Evolutionary conservation across 2,113 vertebrate genomes (phyloP).

Genomic region (Ondatra zibethicus): DNA sequence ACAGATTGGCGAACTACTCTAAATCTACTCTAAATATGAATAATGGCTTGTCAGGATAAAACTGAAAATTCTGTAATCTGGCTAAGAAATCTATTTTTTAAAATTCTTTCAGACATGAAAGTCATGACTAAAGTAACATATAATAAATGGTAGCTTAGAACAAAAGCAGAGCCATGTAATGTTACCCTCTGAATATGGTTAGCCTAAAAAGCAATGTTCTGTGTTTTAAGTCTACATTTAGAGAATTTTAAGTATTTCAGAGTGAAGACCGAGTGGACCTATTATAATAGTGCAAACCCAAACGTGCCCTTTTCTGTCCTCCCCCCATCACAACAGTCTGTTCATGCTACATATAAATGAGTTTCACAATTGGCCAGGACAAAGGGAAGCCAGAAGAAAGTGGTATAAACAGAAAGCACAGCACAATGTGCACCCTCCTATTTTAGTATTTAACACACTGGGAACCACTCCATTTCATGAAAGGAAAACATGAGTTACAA

Average conservation of each 20-base stretch:
- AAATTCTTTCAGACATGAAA: constrained; percentile 62
- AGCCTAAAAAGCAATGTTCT: constrained; percentile 52
- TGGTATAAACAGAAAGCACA: constrained; percentile 35
- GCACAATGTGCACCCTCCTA: constrained; percentile 1
- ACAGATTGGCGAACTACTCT: not conserved
- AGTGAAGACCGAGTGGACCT: constrained; percentile 28
- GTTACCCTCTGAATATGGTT: constrained; percentile 59
- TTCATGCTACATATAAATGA: constrained; percentile 38
- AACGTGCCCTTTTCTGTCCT: not conserved
- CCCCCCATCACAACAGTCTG: not conserved
- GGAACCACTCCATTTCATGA: constrained; percentile 18
- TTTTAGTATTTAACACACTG: constrained; percentile 43
- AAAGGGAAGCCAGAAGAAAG: constrained; percentile 51
- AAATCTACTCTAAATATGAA: constrained; percentile 37
- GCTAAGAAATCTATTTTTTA: constrained; percentile 73
- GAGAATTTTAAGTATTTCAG: not conserved
- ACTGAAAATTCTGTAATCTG: constrained; percentile 57
- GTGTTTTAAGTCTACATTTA: constrained; percentile 39
- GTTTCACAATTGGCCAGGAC: constrained; percentile 8
- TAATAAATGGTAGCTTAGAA: constrained; percentile 48
- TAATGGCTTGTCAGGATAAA: constrained; percentile 48
- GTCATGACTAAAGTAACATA: constrained; percentile 34
- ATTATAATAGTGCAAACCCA: constrained; percentile 37
- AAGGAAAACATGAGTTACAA: constrained; percentile 57
- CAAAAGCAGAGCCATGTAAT: constrained; percentile 41